These are phyloP conservation scores for Papilio gigon DNA, from an alignment of 2,888 invertebrate species.

Conservation along the genomic window DNA sequence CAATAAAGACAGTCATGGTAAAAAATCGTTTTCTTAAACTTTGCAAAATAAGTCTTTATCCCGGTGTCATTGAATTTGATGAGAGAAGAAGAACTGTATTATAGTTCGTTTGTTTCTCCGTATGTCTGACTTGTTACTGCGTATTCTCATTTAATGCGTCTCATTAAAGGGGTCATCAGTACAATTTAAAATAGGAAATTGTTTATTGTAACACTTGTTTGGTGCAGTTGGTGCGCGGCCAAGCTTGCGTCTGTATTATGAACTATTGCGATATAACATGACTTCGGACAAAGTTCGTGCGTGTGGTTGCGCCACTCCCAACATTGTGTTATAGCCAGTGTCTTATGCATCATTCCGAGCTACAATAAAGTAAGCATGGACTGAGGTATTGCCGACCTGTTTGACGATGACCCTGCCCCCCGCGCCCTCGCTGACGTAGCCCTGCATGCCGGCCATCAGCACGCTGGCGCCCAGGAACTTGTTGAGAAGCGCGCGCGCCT, in stretches of 20 bases:
- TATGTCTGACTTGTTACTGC: not conserved
- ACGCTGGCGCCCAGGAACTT: conserved; percentile 92
- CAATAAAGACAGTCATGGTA: no score
- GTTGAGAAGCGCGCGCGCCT: conserved; percentile 89
- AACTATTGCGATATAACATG: conserved; percentile 41
- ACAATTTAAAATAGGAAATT: not conserved
- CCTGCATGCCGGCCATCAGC: conserved; percentile 89
- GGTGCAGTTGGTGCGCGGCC: conserved; percentile 42
- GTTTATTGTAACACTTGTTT: not conserved
- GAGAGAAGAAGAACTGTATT: no score
- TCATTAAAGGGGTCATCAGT: not conserved
- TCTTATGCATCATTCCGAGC: not conserved
- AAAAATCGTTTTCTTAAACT: no score
- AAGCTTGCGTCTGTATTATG: conserved; percentile 41
- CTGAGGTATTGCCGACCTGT: conserved; percentile 59
- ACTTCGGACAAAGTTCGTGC: conserved; percentile 45
- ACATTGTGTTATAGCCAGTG: not conserved
- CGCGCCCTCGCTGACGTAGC: conserved; percentile 69
- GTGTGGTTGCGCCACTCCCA: not conserved
- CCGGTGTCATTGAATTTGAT: no score
- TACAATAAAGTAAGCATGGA: not conserved
- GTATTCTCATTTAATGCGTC: not conserved
- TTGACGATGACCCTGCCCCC: conserved; percentile 54
- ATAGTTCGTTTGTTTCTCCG: not conserved
- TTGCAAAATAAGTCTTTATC: no score